phyloP scores from a whole-genome alignment of 1,140 invertebrate species.

The Papilio polyxenes region DNA sequence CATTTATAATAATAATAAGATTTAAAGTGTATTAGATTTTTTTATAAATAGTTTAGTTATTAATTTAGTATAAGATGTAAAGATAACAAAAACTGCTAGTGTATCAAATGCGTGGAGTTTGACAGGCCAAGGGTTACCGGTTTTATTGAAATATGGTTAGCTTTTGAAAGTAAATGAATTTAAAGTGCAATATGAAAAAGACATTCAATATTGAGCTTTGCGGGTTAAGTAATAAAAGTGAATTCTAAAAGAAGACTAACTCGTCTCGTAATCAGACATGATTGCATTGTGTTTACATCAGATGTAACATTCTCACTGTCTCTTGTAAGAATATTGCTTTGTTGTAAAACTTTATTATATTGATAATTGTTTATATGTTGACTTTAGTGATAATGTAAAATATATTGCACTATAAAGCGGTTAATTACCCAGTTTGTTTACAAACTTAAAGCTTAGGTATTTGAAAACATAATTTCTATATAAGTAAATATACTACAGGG shows the following conservation, averaged over 20 bases:
- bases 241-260: not conserved
- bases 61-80: not conserved
- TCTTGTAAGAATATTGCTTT: not conserved
- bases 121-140: no score
- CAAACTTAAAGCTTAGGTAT: not conserved
- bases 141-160: not conserved
- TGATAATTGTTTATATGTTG: conserved; percentile 2
- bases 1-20: no score
- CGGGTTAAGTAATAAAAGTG: not conserved
- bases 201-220: not conserved
- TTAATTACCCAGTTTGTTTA: not conserved
- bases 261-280: not conserved
- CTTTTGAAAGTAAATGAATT: conserved; percentile 9
- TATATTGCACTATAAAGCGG: conserved; percentile 2
- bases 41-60: no score
- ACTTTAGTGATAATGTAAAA: not conserved
- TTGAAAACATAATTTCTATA: not conserved
- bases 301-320: not conserved
- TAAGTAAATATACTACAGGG: no score
- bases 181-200: not conserved
- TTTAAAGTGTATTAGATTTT: no score
- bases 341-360: conserved; percentile 1
- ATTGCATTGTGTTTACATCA: not conserved
- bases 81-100: not conserved
- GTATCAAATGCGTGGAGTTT: not conserved